A percentile compares a stretch with the other conserved stretches of the same genome.
phyloP scores from a whole-genome alignment of 2,113 vertebrate genomes.

The Muntiacus reevesi region DNA sequence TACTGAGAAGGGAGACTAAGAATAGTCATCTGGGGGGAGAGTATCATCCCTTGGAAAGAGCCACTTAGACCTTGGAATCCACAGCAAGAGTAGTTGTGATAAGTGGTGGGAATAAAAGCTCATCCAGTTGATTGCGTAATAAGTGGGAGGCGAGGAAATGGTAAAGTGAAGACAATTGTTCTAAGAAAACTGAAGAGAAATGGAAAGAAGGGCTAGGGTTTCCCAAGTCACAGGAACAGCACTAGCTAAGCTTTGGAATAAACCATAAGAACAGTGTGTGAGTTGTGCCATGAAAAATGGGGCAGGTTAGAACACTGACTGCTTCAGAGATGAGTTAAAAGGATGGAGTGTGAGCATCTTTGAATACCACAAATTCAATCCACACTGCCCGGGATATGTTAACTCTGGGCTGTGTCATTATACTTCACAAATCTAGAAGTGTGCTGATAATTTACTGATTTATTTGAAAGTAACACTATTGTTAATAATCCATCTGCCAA shows the following conservation, averaged over 20 bases:
- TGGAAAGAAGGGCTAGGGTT: not conserved
- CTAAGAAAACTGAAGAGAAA: not conserved
- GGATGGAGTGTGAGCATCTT: not conserved
- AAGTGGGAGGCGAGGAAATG: not conserved
- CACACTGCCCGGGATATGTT: not conserved
- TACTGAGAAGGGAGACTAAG: not conserved
- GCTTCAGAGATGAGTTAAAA: not conserved
- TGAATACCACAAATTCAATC: not conserved
- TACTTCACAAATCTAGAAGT: not conserved
- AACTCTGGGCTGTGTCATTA: not conserved
- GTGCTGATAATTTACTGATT: not conserved
- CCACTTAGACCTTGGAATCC: not conserved
- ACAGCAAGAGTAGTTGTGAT: not conserved
- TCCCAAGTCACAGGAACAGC: not conserved
- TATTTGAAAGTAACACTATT: not conserved
- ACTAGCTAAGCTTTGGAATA: not conserved
- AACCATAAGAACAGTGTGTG: not conserved
- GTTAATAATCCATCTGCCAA: not conserved
- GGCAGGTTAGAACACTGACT: not conserved
- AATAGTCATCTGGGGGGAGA: not conserved
- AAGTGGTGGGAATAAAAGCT: not conserved
- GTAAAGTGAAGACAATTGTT: not conserved
- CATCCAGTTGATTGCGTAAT: not conserved
- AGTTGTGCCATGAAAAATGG: not conserved
- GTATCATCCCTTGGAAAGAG: not conserved